Evolutionary conservation across 2,113 vertebrate genomes (phyloP).

Genomic region (Anguilla japonica): DNA sequence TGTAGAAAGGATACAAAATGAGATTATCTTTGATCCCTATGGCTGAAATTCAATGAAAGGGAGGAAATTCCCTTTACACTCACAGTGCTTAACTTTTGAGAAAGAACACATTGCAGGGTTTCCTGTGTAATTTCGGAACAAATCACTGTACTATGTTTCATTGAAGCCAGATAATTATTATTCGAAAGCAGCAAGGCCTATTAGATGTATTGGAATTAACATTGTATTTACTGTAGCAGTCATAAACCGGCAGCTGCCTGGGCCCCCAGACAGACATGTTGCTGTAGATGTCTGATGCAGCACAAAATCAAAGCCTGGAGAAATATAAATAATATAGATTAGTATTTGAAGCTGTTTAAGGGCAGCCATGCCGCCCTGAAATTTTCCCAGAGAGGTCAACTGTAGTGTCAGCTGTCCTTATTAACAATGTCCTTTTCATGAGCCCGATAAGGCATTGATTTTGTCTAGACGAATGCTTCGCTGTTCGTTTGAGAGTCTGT

Average conservation of each 20-base stretch:
- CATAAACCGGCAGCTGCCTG: too few relatives aligned
- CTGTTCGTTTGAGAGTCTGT: background rate
- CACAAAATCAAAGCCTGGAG: background rate
- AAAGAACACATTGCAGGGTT: conserved; percentile 16
- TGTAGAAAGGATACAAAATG: background rate
- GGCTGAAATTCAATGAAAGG: conserved; percentile 15
- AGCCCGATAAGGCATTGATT: background rate
- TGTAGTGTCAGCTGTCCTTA: background rate
- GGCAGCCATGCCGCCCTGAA: background rate
- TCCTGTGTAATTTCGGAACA: conserved; percentile 1
- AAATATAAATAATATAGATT: background rate
- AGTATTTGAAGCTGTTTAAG: background rate
- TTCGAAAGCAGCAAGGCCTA: background rate
- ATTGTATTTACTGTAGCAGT: too few relatives aligned
- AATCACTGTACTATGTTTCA: background rate
- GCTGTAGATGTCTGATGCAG: background rate
- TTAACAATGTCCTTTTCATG: background rate
- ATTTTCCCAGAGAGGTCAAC: background rate
- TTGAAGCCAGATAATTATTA: background rate
- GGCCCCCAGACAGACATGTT: too few relatives aligned
- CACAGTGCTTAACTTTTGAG: background rate
- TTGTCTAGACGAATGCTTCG: background rate
- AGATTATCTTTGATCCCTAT: conserved; percentile 15
- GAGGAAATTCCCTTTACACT: conserved; percentile 14
- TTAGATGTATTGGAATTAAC: background rate